Base-by-base conservation (phyloP, 1,140 invertebrate genomes). In the Muscidifurax raptorellus region DNA sequence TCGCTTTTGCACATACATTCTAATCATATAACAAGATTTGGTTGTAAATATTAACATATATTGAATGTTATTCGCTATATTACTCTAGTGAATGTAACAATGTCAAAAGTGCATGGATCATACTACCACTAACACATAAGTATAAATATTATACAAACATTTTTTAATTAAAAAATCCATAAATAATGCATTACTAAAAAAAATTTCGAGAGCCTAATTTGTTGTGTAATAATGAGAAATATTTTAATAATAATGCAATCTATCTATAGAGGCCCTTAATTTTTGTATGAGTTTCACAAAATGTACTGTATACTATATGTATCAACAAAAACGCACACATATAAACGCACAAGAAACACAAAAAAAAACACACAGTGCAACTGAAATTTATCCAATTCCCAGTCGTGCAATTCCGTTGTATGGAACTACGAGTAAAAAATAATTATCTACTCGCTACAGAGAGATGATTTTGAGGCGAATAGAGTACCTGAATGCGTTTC, bases 401-500 rank as follows among this genome's bases (percentile, higher is more conserved):
- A 82, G 52, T 85, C 75, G 84, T 85, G 84, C 84, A 85, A 72
- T 82, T 82, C 75, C 74, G 78, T 71, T 74, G 40, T 47, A 78
- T 72, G 79, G 27, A 47, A 77, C 74, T 85, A 85, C 69, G 59
- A 85, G 80, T 85, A 85, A 85, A 82, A 80, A 77, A 64, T 74
- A 66, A 80, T 32, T 25, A 32, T 85, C 83, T 80, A 85, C 83
- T 80, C 77, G 78, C 59, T 85, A 82, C 71, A 87, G 87, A 87
- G 85, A 86, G 82, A 87, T 88, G 80, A 85, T 87, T 82, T 89
- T 85, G 79, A 82, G 88, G 86, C 83, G 87, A 87, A 84, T 83
- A 85, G 86, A 90, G 82, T 94, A 95, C 95, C 94, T 95, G 95
- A 91, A 98, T 98, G 75, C 97, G 94, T 93, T 98, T 98, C 93